Evolutionary conservation across 2,888 invertebrate species (phyloP).

Genomic region (Argyresthia albistria): DNA sequence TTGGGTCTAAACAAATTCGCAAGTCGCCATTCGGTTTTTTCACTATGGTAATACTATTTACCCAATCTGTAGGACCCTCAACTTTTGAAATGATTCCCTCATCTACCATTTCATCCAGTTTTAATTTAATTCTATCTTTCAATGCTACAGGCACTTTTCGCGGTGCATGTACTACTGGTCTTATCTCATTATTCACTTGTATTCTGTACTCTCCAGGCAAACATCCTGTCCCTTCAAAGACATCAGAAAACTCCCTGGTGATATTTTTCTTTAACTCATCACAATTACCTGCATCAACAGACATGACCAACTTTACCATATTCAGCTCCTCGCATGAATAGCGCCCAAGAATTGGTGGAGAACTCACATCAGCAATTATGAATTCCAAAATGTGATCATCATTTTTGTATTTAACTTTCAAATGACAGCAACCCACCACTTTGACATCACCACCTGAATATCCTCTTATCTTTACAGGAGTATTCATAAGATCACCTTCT

Average conservation of each 20-base stretch:
- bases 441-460: neutral
- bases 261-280: neutral
- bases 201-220: conserved; percentile 12
- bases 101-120: conserved; percentile 14
- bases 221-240: conserved; percentile 11
- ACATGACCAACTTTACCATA: conserved; percentile 10
- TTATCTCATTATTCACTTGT: conserved; percentile 5
- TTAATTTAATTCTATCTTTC: conserved; percentile 12
- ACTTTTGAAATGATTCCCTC: conserved; percentile 15
- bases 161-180: conserved; percentile 15
- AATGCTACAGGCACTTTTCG: conserved; percentile 15
- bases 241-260: conserved; percentile 9
- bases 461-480: neutral
- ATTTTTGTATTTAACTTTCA: neutral
- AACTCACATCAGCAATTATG: neutral
- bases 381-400: neutral
- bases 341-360: neutral
- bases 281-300: neutral
- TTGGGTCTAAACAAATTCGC: conserved; percentile 16
- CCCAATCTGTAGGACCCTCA: conserved; percentile 18
- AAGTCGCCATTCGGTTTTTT: conserved; percentile 12
- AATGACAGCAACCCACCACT: neutral
- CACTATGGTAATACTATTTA: conserved; percentile 18
- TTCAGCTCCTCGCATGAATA: conserved; percentile 13
- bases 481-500: neutral